phyloP scores from a whole-genome alignment of 2,888 invertebrate genomes.

The Caprella mutica region DNA sequence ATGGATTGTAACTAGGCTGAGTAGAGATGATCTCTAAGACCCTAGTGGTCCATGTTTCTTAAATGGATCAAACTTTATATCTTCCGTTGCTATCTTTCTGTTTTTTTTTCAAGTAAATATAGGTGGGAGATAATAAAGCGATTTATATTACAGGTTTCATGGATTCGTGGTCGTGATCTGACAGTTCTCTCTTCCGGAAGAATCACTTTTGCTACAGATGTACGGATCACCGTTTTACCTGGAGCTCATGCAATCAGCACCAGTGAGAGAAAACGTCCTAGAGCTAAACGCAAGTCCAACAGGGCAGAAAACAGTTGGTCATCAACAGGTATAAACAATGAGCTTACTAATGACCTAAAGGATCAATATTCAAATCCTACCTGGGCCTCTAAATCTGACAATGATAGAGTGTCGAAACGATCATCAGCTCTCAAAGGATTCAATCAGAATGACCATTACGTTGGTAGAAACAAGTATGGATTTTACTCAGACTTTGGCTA shows the following conservation, averaged over 20 bases:
- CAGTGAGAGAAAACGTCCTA: slow-evolving; percentile 2
- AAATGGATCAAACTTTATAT: too few relatives aligned
- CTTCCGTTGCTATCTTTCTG: not conserved
- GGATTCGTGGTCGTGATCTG: slow-evolving; percentile 20
- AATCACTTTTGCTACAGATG: slow-evolving; percentile 17
- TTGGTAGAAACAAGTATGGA: too few relatives aligned
- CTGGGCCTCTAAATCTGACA: not conserved
- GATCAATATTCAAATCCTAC: too few relatives aligned
- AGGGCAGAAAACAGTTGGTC: not conserved
- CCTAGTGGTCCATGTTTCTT: not conserved
- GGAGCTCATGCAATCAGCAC: not conserved
- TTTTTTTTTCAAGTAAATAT: not conserved
- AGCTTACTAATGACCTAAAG: too few relatives aligned
- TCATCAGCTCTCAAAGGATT: too few relatives aligned
- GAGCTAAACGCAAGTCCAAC: not conserved
- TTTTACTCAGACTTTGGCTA: too few relatives aligned
- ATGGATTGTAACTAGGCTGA: too few relatives aligned
- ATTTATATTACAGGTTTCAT: slow-evolving; percentile 26
- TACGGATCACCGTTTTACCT: slow-evolving; percentile 19
- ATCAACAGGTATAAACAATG: too few relatives aligned
- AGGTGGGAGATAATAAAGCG: too few relatives aligned
- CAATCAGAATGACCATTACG: too few relatives aligned
- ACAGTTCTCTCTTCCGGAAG: slow-evolving; percentile 22
- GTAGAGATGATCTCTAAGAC: too few relatives aligned
- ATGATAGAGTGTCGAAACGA: too few relatives aligned